These are phyloP conservation scores for Pterocles burchelli DNA, from an alignment of 2,113 vertebrate genomes.

Conservation along the genomic window DNA sequence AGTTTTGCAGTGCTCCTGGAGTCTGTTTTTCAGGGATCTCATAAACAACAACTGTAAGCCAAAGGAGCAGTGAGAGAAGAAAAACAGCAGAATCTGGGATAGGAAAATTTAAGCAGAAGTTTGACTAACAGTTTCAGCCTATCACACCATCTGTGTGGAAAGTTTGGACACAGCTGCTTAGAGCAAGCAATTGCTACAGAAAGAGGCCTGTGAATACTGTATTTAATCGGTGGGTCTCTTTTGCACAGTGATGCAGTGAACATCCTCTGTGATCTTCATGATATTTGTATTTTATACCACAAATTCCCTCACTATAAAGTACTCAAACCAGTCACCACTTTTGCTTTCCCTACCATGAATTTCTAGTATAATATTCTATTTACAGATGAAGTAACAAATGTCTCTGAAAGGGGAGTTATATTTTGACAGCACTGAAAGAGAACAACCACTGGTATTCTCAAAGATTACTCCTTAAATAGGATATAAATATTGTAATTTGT, in stretches of 20 bases:
- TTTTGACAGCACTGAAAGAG: background rate
- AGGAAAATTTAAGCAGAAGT: background rate
- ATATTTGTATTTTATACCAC: background rate
- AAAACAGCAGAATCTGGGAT: background rate
- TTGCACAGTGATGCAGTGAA: background rate
- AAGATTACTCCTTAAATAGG: background rate
- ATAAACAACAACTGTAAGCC: background rate
- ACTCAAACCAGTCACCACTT: background rate
- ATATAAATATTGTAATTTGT: background rate
- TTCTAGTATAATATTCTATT: background rate
- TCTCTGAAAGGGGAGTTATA: background rate
- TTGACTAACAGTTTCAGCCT: background rate
- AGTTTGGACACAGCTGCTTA: background rate
- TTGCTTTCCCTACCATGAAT: background rate
- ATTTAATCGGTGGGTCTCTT: background rate
- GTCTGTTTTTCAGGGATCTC: background rate
- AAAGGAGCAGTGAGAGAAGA: slow-evolving; percentile 4
- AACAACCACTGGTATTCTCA: background rate
- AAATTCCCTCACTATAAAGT: background rate
- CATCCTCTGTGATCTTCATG: background rate
- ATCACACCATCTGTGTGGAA: background rate
- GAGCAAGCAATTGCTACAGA: background rate
- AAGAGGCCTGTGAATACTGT: background rate
- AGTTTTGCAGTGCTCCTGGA: slow-evolving; percentile 3
- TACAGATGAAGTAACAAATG: background rate